Conservation (phyloP, 2,888 invertebrate genomes). For the Slavum lentiscoides region DNA sequence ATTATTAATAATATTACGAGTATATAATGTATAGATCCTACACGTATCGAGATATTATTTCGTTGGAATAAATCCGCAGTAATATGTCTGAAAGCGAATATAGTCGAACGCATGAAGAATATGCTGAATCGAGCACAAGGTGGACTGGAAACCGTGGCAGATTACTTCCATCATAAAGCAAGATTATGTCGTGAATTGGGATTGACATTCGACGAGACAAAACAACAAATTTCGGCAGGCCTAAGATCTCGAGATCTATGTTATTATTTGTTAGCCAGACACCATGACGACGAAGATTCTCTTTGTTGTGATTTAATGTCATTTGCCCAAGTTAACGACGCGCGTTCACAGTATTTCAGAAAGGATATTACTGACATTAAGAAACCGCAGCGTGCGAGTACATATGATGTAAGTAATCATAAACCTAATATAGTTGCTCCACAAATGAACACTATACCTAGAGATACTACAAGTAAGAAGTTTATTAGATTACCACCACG, state of each 20-base stretch:
- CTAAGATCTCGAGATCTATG: not conserved
- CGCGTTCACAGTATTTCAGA: not conserved
- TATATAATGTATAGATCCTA: no score
- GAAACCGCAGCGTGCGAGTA: not conserved
- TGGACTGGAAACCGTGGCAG: not conserved
- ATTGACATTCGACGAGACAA: not conserved
- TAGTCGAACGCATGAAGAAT: not conserved
- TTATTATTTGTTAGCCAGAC: not conserved
- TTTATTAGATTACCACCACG: not conserved
- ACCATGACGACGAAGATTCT: not conserved
- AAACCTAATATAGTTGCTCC: no score
- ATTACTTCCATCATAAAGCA: slow-evolving; percentile 11
- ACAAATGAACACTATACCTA: no score
- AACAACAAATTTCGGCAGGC: not conserved
- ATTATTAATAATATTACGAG: no score
- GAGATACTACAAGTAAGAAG: not conserved
- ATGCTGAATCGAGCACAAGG: not conserved
- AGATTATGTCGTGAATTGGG: not conserved
- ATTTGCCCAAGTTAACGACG: not conserved
- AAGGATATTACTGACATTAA: not conserved
- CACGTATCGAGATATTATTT: no score
- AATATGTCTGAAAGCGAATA: no score
- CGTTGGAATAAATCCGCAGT: no score
- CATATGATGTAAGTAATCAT: no score
- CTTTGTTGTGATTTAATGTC: not conserved